These are phyloP conservation scores for Tragelaphus strepsiceros DNA, from an alignment of 2,113 vertebrate species.

Conservation along the genomic window DNA sequence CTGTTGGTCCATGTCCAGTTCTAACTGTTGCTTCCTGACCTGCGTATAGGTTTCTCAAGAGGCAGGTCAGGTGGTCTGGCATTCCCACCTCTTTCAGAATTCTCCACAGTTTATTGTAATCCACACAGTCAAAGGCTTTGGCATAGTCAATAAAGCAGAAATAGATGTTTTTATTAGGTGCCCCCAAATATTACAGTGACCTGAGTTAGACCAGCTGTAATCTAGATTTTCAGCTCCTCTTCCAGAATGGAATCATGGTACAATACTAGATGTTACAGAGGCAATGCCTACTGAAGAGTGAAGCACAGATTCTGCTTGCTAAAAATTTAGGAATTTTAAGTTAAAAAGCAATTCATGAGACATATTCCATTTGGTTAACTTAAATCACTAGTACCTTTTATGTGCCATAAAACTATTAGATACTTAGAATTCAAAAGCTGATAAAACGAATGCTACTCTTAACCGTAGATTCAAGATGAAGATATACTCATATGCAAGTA, in stretches of 20 bases:
- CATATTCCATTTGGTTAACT: neutral
- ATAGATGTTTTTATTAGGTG: neutral
- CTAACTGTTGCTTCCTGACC: no score
- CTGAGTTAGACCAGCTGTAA: neutral
- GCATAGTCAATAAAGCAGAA: no score
- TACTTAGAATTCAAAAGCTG: neutral
- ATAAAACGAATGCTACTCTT: neutral
- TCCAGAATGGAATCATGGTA: neutral
- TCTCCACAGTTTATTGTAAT: no score
- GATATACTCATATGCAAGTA: neutral
- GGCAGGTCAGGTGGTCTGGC: no score
- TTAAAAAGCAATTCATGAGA: neutral
- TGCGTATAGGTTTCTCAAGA: no score
- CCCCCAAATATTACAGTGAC: neutral
- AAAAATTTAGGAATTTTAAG: neutral
- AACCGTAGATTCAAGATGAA: neutral
- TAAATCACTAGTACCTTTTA: neutral
- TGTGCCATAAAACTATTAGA: neutral
- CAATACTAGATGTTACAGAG: neutral
- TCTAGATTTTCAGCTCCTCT: neutral
- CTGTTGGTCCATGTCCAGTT: no score
- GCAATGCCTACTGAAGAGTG: neutral
- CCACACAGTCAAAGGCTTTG: no score
- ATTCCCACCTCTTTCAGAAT: no score
- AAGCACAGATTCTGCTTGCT: neutral